Conservation (phyloP, 2,113 vertebrate species). For the Ophthalmolycus amberensis region DNA sequence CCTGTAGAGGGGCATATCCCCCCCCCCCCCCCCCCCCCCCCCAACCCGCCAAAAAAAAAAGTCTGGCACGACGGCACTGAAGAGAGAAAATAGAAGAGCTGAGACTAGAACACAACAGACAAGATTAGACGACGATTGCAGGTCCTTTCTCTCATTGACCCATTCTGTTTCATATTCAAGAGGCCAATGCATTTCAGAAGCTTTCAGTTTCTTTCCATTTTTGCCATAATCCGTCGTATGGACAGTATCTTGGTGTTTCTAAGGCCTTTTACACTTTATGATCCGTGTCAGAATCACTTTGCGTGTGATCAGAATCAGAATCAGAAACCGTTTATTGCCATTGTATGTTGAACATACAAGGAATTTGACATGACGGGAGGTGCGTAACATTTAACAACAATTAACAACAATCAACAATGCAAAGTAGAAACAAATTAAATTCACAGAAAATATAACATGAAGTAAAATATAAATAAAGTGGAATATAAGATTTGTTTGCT, state of each 20-base stretch:
- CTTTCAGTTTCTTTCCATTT: neutral
- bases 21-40: too few species aligned
- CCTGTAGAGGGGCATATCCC: constrained; percentile 1
- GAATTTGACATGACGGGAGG: too few species aligned
- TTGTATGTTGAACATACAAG: too few species aligned
- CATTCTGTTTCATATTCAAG: neutral
- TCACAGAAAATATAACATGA: too few species aligned
- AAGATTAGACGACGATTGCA: neutral
- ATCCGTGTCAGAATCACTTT: neutral
- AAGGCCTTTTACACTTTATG: neutral
- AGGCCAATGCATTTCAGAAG: neutral
- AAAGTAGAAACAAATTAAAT: too few species aligned
- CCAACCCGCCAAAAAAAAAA: too few species aligned
- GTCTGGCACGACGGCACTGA: neutral
- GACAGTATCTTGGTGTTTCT: neutral
- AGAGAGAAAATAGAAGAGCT: neutral
- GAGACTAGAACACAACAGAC: neutral
- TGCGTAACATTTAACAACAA: too few species aligned
- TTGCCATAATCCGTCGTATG: neutral
- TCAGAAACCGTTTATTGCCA: too few species aligned
- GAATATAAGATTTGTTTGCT: too few species aligned
- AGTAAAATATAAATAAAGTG: too few species aligned
- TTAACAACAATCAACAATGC: too few species aligned
- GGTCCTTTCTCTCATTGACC: neutral
- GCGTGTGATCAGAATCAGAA: too few species aligned